Percentiles rank a stretch among this genome's conserved stretches.
These are phyloP conservation scores for Poecilia latipinna DNA, from an alignment of 2,113 vertebrate genomes.

Conservation along the genomic window DNA sequence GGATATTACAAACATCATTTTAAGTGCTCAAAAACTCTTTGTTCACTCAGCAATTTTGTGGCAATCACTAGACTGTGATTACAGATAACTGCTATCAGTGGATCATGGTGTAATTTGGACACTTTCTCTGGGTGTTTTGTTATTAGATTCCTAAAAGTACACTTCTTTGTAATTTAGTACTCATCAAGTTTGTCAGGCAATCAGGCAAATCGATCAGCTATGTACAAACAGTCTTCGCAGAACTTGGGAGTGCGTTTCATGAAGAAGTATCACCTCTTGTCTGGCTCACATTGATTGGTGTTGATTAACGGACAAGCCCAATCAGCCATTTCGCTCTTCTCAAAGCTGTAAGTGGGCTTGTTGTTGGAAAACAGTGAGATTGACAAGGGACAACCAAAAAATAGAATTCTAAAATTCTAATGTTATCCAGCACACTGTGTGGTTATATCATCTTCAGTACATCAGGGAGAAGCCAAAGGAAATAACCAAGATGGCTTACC, in stretches of 20 bases:
- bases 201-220: constrained; percentile 28
- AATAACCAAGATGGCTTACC: no score
- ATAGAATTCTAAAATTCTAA: no score
- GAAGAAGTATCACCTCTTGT: not conserved
- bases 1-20: not conserved
- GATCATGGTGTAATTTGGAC: not conserved
- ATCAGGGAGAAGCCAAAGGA: no score
- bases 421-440: no score
- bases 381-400: not conserved
- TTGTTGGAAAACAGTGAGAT: not conserved
- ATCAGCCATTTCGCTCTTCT: constrained; percentile 12
- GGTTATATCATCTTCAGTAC: no score
- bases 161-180: not conserved
- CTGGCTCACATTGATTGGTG: constrained; percentile 16
- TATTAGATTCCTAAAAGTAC: not conserved
- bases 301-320: constrained; percentile 28
- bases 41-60: not conserved
- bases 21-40: not conserved
- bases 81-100: not conserved
- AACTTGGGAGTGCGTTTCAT: constrained; percentile 6
- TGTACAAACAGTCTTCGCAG: not conserved
- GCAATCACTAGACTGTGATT: not conserved
- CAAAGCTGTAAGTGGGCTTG: not conserved
- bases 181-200: constrained; percentile 10
- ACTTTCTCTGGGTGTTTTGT: not conserved